These are phyloP conservation scores for Sander vitreus DNA, from an alignment of 2,113 vertebrate species.

Conservation along the genomic window DNA sequence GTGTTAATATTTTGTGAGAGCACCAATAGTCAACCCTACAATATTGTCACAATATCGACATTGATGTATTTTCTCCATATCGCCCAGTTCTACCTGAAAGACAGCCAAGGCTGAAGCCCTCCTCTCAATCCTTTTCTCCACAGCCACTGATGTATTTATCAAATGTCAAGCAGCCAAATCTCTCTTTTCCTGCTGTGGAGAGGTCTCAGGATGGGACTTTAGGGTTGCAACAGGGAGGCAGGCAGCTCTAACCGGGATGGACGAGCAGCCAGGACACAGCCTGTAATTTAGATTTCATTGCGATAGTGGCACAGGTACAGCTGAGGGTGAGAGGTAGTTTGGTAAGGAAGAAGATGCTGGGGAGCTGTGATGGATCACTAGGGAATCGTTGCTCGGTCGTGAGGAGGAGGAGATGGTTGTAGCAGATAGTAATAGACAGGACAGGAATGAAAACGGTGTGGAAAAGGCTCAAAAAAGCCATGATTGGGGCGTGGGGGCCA, in stretches of 20 bases:
- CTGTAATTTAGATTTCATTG: constrained; percentile 81
- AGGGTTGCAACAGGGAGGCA: constrained; percentile 20
- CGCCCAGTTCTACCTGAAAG: neutral
- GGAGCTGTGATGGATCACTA: constrained; percentile 51
- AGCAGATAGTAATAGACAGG: constrained; percentile 42
- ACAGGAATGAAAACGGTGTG: constrained; percentile 7
- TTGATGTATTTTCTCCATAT: no score
- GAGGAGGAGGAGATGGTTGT: constrained; percentile 39
- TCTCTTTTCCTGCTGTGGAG: constrained; percentile 15
- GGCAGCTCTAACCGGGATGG: constrained; percentile 46
- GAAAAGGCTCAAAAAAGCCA: neutral
- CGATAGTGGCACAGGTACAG: constrained; percentile 69
- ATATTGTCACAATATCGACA: no score
- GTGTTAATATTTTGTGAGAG: no score
- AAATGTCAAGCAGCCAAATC: constrained; percentile 60
- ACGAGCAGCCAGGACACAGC: constrained; percentile 58
- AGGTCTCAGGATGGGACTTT: constrained; percentile 13
- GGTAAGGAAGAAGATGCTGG: constrained; percentile 35
- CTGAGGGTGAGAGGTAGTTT: constrained; percentile 36
- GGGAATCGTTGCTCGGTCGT: neutral
- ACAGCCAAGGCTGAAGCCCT: constrained; percentile 15
- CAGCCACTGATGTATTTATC: constrained; percentile 43
- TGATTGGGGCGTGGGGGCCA: no score
- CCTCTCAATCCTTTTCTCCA: neutral
- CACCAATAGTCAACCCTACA: no score